Evolutionary conservation across 23 tunicate genomes (phyloP).

Genomic region (Clavelina lepadiformis): DNA sequence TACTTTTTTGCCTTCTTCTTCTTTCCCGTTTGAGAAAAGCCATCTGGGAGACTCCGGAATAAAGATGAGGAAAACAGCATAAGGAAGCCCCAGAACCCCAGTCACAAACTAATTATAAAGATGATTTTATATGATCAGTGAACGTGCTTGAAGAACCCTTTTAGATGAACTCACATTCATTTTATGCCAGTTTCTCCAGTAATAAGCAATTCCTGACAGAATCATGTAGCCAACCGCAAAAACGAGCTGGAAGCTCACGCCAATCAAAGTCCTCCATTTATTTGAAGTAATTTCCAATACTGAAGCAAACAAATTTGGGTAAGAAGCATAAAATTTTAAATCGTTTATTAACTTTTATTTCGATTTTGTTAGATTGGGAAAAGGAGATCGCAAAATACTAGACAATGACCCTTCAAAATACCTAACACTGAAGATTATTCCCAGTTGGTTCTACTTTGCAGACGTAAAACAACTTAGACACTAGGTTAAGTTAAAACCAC

Average conservation of each 20-base stretch:
- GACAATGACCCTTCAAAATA: too few relatives aligned
- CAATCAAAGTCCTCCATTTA: constrained; percentile 50
- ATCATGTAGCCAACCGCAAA: constrained; percentile 85
- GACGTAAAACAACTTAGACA: too few relatives aligned
- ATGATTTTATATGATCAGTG: too few relatives aligned
- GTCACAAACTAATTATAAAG: constrained; percentile 33
- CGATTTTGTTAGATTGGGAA: too few relatives aligned
- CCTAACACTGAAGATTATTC: too few relatives aligned
- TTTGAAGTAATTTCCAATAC: constrained; percentile 54
- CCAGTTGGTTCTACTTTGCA: too few relatives aligned
- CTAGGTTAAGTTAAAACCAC: too few relatives aligned
- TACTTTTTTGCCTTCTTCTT: constrained; percentile 51
- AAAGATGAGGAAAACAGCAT: constrained; percentile 30
- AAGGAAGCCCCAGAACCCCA: constrained; percentile 50
- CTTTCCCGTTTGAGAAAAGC: constrained; percentile 38
- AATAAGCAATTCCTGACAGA: constrained; percentile 64
- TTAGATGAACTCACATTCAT: constrained; percentile 52
- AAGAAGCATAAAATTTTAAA: too few relatives aligned
- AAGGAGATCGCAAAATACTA: too few relatives aligned
- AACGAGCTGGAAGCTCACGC: constrained; percentile 50
- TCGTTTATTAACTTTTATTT: too few relatives aligned
- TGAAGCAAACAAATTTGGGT: constrained; percentile 6
- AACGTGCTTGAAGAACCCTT: too few relatives aligned
- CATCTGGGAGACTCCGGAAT: constrained; percentile 81
- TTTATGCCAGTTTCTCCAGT: constrained; percentile 71